Evolutionary conservation across 2,797 vertebrate species (phyloP).

Genomic region (Morus bassanus): DNA sequence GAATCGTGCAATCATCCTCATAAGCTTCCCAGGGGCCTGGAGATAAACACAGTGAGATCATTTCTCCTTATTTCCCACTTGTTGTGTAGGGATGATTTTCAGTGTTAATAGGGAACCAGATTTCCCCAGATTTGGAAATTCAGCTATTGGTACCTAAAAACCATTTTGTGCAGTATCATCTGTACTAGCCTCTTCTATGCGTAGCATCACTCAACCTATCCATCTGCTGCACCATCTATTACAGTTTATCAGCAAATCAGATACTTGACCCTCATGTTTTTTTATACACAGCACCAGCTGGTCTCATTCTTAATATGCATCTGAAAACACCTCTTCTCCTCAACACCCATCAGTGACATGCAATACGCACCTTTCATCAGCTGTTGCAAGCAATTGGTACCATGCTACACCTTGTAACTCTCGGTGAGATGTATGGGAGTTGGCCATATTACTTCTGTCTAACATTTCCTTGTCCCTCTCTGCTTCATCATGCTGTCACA

Average conservation of each 20-base stretch:
- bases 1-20: background rate
- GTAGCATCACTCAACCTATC: background rate
- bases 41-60: background rate
- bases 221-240: background rate
- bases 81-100: background rate
- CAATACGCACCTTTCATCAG: too few relatives aligned
- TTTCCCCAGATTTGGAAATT: background rate
- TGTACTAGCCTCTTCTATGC: background rate
- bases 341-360: fast-evolving
- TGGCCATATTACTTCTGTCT: background rate
- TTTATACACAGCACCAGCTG: background rate
- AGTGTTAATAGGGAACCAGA: background rate
- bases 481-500: background rate
- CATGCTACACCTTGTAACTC: background rate
- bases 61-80: background rate
- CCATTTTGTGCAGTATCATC: background rate
- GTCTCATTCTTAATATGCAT: background rate
- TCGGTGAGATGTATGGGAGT: background rate
- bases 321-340: background rate
- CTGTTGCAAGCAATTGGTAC: background rate
- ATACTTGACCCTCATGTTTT: background rate
- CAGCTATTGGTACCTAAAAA: background rate
- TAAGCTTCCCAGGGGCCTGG: background rate
- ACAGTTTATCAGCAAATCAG: background rate
- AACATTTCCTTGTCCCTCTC: background rate